Conservation (phyloP, 2,797 vertebrate species). For the Phataginus tricuspis region DNA sequence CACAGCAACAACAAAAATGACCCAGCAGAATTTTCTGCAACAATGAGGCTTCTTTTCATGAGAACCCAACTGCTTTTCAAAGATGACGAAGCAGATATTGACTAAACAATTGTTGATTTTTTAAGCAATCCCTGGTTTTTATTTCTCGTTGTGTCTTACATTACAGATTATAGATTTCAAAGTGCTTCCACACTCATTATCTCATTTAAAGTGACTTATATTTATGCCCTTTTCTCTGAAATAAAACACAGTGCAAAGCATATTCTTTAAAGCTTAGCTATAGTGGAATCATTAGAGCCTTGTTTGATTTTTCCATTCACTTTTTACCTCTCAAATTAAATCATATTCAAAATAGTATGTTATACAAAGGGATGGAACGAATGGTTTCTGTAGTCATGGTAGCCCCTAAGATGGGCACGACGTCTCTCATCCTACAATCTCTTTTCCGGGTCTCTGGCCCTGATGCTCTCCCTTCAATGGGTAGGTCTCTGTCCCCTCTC, state of each 20-base stretch:
- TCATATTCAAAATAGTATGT: neutral
- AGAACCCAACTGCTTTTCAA: neutral
- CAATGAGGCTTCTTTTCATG: neutral
- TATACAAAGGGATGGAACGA: neutral
- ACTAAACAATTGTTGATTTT: neutral
- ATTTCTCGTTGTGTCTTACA: neutral
- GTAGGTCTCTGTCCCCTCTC: neutral
- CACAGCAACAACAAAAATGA: neutral
- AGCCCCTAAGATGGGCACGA: neutral
- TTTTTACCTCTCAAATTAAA: neutral
- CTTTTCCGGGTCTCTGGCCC: neutral
- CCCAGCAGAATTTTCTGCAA: neutral
- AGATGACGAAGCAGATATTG: neutral
- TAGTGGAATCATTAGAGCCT: neutral
- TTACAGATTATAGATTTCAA: neutral
- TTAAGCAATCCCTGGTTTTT: neutral
- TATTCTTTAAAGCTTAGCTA: neutral
- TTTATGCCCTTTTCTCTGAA: slow-evolving; percentile 5
- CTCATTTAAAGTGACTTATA: neutral
- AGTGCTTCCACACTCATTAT: neutral
- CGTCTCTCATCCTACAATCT: neutral
- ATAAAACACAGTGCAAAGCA: neutral
- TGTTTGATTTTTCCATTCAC: neutral
- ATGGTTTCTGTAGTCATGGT: neutral
- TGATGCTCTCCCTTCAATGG: neutral